Evolutionary conservation across 2,888 invertebrate species (phyloP).

Genomic region (Yponomeuta plumbellus): DNA sequence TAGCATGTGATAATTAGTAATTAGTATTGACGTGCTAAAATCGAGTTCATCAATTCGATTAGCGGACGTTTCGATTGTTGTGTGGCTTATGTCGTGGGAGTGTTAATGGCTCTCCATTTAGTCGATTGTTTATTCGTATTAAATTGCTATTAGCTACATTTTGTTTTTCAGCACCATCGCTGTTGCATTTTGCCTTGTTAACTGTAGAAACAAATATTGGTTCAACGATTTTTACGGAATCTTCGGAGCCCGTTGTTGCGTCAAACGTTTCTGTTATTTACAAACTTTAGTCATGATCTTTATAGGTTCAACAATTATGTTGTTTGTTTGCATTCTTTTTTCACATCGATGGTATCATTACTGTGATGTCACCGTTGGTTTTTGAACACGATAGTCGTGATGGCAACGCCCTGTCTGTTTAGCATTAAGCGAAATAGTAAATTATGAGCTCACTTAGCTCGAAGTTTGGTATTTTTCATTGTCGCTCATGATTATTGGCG

Average conservation of each 20-base stretch:
- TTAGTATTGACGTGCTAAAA: slow-evolving; percentile 68
- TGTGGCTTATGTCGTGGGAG: slow-evolving; percentile 50
- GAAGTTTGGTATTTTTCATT: slow-evolving; percentile 34
- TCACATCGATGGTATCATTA: slow-evolving; percentile 48
- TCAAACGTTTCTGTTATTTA: slow-evolving; percentile 47
- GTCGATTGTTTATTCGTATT: slow-evolving; percentile 53
- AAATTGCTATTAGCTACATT: slow-evolving; percentile 53
- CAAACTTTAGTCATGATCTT: slow-evolving; percentile 55
- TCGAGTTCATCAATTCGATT: slow-evolving; percentile 52
- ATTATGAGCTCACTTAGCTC: slow-evolving; percentile 48
- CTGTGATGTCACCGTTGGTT: slow-evolving; percentile 61
- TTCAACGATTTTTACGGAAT: slow-evolving; percentile 30
- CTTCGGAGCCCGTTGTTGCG: slow-evolving; percentile 49
- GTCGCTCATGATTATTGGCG: slow-evolving; percentile 46
- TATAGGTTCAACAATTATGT: slow-evolving; percentile 41
- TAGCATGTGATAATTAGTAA: slow-evolving; percentile 48
- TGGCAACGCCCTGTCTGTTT: slow-evolving; percentile 56
- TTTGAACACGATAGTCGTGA: slow-evolving; percentile 61
- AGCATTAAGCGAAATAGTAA: slow-evolving; percentile 40
- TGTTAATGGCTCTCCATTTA: slow-evolving; percentile 59
- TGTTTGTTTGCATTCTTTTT: slow-evolving; percentile 43
- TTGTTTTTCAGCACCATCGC: slow-evolving; percentile 53
- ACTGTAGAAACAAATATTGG: slow-evolving; percentile 45
- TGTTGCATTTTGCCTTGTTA: slow-evolving; percentile 56
- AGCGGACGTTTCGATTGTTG: slow-evolving; percentile 53